Evolutionary conservation across 2,113 vertebrate species (phyloP).

Genomic region (Dendrocopos noguchii): DNA sequence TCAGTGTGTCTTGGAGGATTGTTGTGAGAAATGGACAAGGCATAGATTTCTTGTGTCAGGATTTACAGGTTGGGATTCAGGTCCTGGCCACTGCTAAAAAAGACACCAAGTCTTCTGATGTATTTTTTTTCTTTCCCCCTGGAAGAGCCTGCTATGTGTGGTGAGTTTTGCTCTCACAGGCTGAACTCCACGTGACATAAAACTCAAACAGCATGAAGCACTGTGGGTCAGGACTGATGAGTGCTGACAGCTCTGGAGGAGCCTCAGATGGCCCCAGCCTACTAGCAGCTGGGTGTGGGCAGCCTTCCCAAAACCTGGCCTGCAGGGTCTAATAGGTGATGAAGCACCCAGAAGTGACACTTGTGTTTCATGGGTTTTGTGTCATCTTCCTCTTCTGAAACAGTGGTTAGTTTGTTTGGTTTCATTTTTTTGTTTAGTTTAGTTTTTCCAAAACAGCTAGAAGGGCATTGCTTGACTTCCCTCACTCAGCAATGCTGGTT

Average conservation of each 20-base stretch:
- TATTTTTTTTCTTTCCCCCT: not conserved
- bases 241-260: not conserved
- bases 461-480: not conserved
- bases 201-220: not conserved
- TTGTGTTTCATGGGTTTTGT: not conserved
- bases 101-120: not conserved
- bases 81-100: not conserved
- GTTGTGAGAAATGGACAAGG: not conserved
- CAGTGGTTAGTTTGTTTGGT: not conserved
- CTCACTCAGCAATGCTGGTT: not conserved
- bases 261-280: not conserved
- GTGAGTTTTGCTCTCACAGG: not conserved
- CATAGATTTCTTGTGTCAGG: not conserved
- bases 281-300: not conserved
- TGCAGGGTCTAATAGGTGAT: not conserved
- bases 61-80: not conserved
- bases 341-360: not conserved
- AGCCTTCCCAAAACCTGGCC: conserved; percentile 1
- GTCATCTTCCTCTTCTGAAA: not conserved
- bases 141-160: not conserved
- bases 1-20: not conserved
- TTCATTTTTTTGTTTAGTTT: not conserved
- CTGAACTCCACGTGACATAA: not conserved
- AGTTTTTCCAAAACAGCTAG: not conserved
- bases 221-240: not conserved